Conservation (phyloP, 2,797 vertebrate species). For the Amphiprion clarkii region DNA sequence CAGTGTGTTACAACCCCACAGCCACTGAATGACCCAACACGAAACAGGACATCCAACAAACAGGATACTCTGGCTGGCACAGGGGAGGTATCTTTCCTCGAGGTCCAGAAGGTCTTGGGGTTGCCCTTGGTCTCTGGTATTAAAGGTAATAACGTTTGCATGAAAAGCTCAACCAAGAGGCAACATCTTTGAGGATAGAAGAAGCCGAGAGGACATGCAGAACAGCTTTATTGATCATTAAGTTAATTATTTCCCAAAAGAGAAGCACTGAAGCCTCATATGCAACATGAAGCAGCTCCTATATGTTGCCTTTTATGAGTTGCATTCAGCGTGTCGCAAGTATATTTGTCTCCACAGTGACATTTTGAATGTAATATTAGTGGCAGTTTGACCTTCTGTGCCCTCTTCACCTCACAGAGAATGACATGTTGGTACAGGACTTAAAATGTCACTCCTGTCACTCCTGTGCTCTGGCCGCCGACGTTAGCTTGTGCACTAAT, state of each 20-base stretch:
- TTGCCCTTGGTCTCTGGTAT: neutral
- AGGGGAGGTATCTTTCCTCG: neutral
- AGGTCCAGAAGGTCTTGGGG: neutral
- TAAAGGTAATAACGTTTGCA: conserved; percentile 1
- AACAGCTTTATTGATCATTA: conserved; percentile 33
- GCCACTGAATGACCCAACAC: conserved; percentile 23
- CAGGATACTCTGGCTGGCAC: conserved; percentile 31
- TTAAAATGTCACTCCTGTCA: conserved; percentile 68
- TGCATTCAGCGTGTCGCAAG: conserved; percentile 41
- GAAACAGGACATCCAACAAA: conserved; percentile 38
- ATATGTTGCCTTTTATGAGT: conserved; percentile 22
- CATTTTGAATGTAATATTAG: conserved; percentile 57
- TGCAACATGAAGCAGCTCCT: neutral
- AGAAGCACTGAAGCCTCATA: conserved; percentile 16
- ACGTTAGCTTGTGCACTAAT: conserved; percentile 36
- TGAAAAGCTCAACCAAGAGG: neutral
- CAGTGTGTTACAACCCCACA: neutral
- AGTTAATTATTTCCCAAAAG: conserved; percentile 7
- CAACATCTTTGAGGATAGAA: neutral
- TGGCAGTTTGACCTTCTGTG: conserved; percentile 70
- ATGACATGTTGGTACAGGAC: conserved; percentile 44
- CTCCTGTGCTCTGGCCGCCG: conserved; percentile 33
- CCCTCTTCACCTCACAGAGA: conserved; percentile 34
- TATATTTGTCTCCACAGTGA: conserved; percentile 36
- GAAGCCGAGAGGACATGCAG: conserved; percentile 15